Conservation (phyloP, 1,140 invertebrate genomes). For the Pseudomyrmex concolor region DNA sequence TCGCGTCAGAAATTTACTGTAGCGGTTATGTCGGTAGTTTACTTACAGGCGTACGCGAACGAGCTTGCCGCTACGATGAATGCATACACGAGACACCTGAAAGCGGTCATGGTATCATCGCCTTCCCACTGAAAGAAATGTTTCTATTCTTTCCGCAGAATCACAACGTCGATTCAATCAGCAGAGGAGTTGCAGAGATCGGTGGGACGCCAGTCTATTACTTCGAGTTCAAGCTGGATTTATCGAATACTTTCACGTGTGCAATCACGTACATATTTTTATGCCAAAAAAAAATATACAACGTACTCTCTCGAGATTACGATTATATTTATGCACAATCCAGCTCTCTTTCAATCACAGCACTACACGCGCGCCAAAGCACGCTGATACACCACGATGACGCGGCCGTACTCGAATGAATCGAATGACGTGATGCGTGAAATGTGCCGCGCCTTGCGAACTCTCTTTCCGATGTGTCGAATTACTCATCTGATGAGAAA, state of each 20-base stretch:
- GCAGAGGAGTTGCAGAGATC: too few species aligned
- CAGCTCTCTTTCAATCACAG: background rate
- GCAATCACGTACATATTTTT: background rate
- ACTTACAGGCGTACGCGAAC: slow-evolving; percentile 77
- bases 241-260: background rate
- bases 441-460: slow-evolving; percentile 26
- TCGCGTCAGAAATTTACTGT: slow-evolving; percentile 41
- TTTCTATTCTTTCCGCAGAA: background rate
- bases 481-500: slow-evolving; percentile 11
- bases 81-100: slow-evolving; percentile 69
- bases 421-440: slow-evolving; percentile 9
- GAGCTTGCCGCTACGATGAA: slow-evolving; percentile 67
- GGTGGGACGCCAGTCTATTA: background rate
- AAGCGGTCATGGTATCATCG: slow-evolving; percentile 79
- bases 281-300: background rate
- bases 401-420: background rate
- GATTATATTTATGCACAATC: background rate
- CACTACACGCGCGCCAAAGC: background rate
- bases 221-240: background rate
- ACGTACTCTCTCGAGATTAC: background rate
- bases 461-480: slow-evolving; percentile 12
- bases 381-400: background rate
- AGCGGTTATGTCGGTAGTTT: slow-evolving; percentile 4
- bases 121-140: slow-evolving; percentile 57
- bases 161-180: background rate